Conservation (phyloP, 2,888 invertebrate species). For the Drosophila fungiperda region DNA sequence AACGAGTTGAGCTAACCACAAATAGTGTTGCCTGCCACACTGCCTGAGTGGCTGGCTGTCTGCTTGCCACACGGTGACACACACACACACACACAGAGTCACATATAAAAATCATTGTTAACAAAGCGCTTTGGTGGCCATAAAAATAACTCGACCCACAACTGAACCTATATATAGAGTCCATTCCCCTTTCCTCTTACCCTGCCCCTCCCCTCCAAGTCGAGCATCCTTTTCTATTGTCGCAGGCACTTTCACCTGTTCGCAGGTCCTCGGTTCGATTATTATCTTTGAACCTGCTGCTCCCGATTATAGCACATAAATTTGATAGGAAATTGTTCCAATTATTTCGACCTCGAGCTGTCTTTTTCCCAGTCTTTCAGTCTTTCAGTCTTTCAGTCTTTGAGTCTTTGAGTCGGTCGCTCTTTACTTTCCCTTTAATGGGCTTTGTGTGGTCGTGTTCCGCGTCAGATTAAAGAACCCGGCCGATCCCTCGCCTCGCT, state of each 20-base stretch:
- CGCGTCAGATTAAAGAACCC: slow-evolving; percentile 72
- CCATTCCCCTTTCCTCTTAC: neutral
- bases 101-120: slow-evolving; percentile 78
- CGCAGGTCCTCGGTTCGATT: slow-evolving; percentile 65
- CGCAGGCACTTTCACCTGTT: slow-evolving; percentile 74
- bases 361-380: slow-evolving; percentile 13
- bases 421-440: slow-evolving; percentile 62
- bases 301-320: slow-evolving; percentile 80
- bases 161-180: slow-evolving; percentile 12
- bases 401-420: slow-evolving; percentile 22
- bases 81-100: slow-evolving; percentile 1
- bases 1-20: slow-evolving; percentile 77
- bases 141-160: slow-evolving; percentile 67
- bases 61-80: slow-evolving; percentile 45
- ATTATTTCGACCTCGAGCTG: slow-evolving; percentile 66
- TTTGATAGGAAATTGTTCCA: slow-evolving; percentile 81
- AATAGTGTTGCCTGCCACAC: slow-evolving; percentile 49
- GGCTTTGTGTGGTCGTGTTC: slow-evolving; percentile 77
- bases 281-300: slow-evolving; percentile 80
- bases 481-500: slow-evolving; percentile 47
- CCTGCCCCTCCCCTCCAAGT: neutral
- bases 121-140: slow-evolving; percentile 76
- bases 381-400: slow-evolving; percentile 7
- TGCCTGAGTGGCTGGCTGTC: slow-evolving; percentile 3
- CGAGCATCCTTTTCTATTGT: slow-evolving; percentile 61